Evolutionary conservation across 23 tunicate genomes (phyloP).

Genomic region (Botrylloides violaceus): DNA sequence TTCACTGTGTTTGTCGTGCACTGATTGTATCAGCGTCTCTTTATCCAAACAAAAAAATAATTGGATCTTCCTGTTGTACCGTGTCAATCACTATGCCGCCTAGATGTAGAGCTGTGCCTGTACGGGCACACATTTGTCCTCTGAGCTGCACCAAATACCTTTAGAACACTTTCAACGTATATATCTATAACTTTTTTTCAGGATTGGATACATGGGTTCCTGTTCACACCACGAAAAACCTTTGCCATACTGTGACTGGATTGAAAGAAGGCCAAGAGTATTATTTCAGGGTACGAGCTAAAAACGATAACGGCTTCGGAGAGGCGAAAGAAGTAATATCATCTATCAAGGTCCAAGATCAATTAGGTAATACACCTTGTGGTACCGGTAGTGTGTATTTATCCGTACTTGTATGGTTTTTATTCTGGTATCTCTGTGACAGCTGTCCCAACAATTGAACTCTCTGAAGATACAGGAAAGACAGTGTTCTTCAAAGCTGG

Average conservation of each 20-base stretch:
- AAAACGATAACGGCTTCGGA: conserved; percentile 74
- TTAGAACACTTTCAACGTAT: too few relatives aligned
- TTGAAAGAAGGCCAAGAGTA: conserved; percentile 77
- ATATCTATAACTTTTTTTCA: too few relatives aligned
- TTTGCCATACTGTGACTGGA: conserved; percentile 42
- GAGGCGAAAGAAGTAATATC: conserved; percentile 81
- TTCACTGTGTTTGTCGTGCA: too few relatives aligned
- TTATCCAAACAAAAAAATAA: too few relatives aligned
- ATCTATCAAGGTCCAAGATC: conserved; percentile 59
- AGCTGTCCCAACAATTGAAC: conserved; percentile 28
- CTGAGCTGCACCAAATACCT: too few relatives aligned
- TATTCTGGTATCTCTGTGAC: neutral
- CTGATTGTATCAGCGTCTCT: too few relatives aligned
- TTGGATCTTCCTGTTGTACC: too few relatives aligned
- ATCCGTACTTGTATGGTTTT: neutral
- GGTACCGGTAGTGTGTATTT: neutral
- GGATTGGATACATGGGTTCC: conserved; percentile 62
- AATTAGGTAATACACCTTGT: conserved; percentile 9
- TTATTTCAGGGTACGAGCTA: conserved; percentile 77
- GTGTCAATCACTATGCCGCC: too few relatives aligned
- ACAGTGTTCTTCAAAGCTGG: conserved; percentile 64
- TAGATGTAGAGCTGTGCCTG: too few relatives aligned
- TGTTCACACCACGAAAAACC: conserved; percentile 46
- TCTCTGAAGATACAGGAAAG: conserved; percentile 25
- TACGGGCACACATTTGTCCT: too few relatives aligned